phyloP scores from a whole-genome alignment of 2,888 invertebrate genomes.

The Exocentrus adspersus region DNA sequence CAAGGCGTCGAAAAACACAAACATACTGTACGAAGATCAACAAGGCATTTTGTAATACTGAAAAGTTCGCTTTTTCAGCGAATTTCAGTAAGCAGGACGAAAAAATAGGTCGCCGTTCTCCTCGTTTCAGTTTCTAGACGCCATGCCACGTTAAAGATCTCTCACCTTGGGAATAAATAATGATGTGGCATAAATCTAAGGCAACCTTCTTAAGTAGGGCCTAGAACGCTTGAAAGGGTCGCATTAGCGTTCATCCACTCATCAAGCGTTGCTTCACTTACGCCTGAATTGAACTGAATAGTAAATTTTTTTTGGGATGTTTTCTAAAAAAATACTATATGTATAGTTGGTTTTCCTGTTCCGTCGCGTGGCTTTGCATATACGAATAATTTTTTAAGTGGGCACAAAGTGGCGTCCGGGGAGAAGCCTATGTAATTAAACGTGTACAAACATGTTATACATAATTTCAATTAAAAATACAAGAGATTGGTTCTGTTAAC shows the following conservation, averaged over 20 bases:
- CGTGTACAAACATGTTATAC: conserved; percentile 37
- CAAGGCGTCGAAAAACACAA: too few relatives aligned
- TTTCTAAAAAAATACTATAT: too few relatives aligned
- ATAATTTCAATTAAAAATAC: conserved; percentile 45
- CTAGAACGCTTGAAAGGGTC: neutral
- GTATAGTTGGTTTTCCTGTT: too few relatives aligned
- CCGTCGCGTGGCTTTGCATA: conserved; percentile 34
- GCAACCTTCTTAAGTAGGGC: conserved; percentile 3
- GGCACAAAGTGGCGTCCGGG: conserved; percentile 10
- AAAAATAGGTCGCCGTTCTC: too few relatives aligned
- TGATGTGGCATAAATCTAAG: neutral
- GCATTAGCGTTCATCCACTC: neutral
- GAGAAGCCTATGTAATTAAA: conserved; percentile 37
- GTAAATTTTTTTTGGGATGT: too few relatives aligned
- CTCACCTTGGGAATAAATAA: neutral
- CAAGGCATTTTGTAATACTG: too few relatives aligned
- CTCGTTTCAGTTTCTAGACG: too few relatives aligned
- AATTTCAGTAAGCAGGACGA: too few relatives aligned
- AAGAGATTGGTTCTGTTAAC: conserved; percentile 36
- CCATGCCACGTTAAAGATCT: neutral
- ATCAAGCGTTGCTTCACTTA: neutral
- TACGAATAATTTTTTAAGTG: conserved; percentile 18
- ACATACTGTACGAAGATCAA: too few relatives aligned
- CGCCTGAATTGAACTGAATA: neutral
- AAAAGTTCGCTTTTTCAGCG: too few relatives aligned